Evolutionary conservation across 2,888 invertebrate species (phyloP), one percentile per base, ranked within the genome.

Genomic region (Sminthurinus aureus): DNA sequence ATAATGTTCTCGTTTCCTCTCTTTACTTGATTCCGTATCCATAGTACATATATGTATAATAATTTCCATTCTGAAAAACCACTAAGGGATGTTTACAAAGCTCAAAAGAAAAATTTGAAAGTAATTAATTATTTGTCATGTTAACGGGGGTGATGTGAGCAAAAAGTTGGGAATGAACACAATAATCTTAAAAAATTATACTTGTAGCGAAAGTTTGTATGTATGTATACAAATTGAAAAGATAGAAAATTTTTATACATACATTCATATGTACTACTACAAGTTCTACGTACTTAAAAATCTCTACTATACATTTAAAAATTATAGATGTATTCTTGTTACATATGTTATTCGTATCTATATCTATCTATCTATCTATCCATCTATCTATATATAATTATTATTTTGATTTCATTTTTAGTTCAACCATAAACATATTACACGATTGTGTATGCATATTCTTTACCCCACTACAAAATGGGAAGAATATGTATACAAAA

Each of bases 111-210:
- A 50, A 64, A 77, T 71, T 71, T 83, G 83, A 73, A 83, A 83
- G 83, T 78, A 73, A 83, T 83, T 71, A 71, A 73, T 83, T 76
- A 77, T 77, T 79, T 71, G 69, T 71, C 79, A 78, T 83, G 83
- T 69, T 79, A 79, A 83, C 69, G 83, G 73, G 51, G 75, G 52
- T n/a, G 24, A 20, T 78, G 78, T 77, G 71, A 52, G 24, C 80
- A 71, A 80, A 51, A 15, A 80, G 69, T 71, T 67, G 51, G 67
- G 51, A 71, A 52, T 80, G 67, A 50, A 22, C 24, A 69, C 20
- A 38, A 51, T 79, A 79, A 18, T 26, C 15, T 22, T 26, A 79
- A n/a, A 51, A 71, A 71, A 58, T 51, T n/a, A 51, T 71, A 50
- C 38, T 80, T n/a, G n/a, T 80, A 66, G 51, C 8, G 67, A 67